Evolutionary conservation across 2,888 invertebrate genomes (phyloP).

Genomic region (Phragmatobia fuliginosa): DNA sequence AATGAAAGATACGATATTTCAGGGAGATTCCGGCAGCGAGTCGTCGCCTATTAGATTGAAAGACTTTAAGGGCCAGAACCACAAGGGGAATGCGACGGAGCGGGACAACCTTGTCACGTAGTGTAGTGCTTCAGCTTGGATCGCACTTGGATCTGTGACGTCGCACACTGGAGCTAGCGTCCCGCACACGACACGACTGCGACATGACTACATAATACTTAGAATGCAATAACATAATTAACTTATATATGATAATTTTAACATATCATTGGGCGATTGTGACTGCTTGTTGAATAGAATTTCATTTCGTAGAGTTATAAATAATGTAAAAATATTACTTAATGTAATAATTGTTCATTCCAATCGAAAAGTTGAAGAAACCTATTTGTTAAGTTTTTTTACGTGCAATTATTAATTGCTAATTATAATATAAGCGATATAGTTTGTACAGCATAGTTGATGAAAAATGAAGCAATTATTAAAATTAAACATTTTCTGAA

Average conservation of each 20-base stretch:
- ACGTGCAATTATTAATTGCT: conserved; percentile 87
- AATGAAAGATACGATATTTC: conserved; percentile 40
- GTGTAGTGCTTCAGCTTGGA: conserved; percentile 47
- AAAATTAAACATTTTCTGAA: conserved; percentile 85
- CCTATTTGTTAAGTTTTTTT: conserved; percentile 87
- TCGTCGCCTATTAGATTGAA: conserved; percentile 87
- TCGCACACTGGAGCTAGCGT: conserved; percentile 41
- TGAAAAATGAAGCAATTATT: conserved; percentile 85
- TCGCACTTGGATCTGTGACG: conserved; percentile 17
- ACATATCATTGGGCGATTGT: conserved; percentile 88
- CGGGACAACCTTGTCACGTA: conserved; percentile 78
- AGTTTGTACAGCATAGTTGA: conserved; percentile 87
- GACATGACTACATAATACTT: conserved; percentile 58
- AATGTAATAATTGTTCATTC: conserved; percentile 85
- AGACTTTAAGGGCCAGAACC: conserved; percentile 82
- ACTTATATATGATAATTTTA: conserved; percentile 74
- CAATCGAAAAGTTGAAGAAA: conserved; percentile 86
- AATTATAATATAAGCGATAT: conserved; percentile 86
- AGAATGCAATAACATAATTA: conserved; percentile 79
- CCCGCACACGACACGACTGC: conserved; percentile 45
- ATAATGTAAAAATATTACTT: conserved; percentile 83
- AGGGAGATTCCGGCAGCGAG: conserved; percentile 90
- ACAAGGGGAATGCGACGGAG: conserved; percentile 72
- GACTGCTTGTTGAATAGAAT: conserved; percentile 85
- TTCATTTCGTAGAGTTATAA: conserved; percentile 83